phyloP scores from a whole-genome alignment of 2,797 vertebrate species.

The Microctenopoma lineatum region DNA sequence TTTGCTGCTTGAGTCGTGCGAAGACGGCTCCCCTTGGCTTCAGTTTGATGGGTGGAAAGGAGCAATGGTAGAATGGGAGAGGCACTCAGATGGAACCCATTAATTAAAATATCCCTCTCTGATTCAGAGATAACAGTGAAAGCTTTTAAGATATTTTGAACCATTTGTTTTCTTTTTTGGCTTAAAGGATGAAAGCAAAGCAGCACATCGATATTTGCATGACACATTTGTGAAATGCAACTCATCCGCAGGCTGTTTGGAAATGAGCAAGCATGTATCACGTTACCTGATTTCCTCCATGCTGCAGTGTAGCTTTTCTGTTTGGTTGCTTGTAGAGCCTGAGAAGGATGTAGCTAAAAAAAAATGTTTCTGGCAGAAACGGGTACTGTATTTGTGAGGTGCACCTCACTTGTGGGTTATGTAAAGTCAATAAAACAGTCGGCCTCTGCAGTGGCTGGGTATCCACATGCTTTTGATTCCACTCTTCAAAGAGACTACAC shows the following conservation, averaged over 20 bases:
- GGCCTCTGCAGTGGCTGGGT: constrained; percentile 59
- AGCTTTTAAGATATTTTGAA: constrained; percentile 1
- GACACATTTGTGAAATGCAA: constrained; percentile 41
- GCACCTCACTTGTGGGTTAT: constrained; percentile 50
- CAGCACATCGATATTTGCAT: constrained; percentile 31
- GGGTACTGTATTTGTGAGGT: constrained; percentile 27
- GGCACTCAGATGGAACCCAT: constrained; percentile 15
- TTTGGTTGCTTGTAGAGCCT: constrained; percentile 3
- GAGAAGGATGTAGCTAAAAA: neutral
- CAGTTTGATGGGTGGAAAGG: constrained; percentile 26
- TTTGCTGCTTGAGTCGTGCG: constrained; percentile 37
- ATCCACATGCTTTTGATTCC: constrained; percentile 67
- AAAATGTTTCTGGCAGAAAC: constrained; percentile 2
- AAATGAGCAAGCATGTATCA: constrained; percentile 32
- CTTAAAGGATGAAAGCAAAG: constrained; percentile 19
- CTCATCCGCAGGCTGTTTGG: constrained; percentile 41
- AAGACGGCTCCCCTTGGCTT: constrained; percentile 38
- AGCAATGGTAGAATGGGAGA: constrained; percentile 16
- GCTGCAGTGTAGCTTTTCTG: constrained; percentile 11
- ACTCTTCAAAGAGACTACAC: constrained; percentile 62
- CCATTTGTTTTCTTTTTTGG: constrained; percentile 12
- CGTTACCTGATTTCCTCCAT: constrained; percentile 10
- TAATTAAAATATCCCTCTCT: constrained; percentile 13
- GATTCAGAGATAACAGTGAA: constrained; percentile 21
- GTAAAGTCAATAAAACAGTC: constrained; percentile 68